phyloP scores from a whole-genome alignment of 2,888 invertebrate genomes.

The Apamea anceps region DNA sequence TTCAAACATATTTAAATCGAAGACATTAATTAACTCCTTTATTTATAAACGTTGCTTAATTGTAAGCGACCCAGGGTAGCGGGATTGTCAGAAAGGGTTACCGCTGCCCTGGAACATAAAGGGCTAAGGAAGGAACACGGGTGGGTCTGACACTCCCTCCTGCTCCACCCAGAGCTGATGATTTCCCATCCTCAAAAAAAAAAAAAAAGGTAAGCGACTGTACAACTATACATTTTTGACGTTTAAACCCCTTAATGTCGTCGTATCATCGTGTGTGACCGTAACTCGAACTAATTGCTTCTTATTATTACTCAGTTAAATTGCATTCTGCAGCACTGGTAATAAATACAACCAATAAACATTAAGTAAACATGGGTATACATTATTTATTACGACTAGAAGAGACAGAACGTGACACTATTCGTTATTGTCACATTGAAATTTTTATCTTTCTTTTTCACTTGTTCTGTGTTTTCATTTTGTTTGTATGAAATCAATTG shows the following conservation, averaged over 20 bases:
- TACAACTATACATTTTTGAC: no score
- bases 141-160: no score
- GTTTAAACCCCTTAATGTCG: no score
- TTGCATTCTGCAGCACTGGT: conserved; percentile 1
- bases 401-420: conserved; percentile 35
- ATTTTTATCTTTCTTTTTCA: conserved; percentile 17
- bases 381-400: conserved; percentile 29
- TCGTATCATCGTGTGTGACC: neutral
- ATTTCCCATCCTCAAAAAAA: no score
- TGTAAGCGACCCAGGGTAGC: no score
- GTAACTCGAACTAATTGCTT: conserved; percentile 4
- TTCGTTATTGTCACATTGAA: conserved; percentile 10
- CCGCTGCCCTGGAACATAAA: no score
- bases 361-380: conserved; percentile 6
- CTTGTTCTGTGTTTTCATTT: conserved; percentile 1
- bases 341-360: conserved; percentile 24
- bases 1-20: neutral
- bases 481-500: neutral
- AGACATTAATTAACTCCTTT: neutral
- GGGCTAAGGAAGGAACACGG: no score
- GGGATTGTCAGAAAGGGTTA: no score
- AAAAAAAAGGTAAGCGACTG: no score
- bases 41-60: no score
- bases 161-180: no score
- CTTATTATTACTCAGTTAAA: neutral